Conservation (phyloP, 35 echinoderm and acorn worm genomes). For the Chiridota heheva region DNA sequence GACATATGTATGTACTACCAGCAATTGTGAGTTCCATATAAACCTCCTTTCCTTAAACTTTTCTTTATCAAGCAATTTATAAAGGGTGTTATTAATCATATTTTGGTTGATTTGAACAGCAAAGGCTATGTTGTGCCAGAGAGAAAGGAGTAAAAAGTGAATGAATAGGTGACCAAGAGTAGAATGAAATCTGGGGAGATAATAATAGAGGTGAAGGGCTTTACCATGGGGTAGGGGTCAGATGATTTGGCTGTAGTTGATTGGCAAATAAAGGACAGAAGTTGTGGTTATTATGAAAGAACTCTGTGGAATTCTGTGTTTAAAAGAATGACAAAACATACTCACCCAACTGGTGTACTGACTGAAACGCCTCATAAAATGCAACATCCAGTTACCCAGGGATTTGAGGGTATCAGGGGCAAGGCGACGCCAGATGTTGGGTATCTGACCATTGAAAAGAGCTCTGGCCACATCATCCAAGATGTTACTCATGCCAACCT, state of each 20-base stretch:
- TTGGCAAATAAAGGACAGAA: not conserved
- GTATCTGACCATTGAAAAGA: constrained; percentile 95
- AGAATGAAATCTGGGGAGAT: not conserved
- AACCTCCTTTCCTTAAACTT: no score
- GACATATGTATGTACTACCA: no score
- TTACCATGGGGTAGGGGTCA: no score
- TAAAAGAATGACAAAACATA: not conserved
- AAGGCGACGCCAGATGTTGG: constrained; percentile 78
- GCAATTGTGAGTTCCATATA: no score
- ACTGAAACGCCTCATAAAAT: constrained; percentile 77
- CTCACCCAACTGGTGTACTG: constrained; percentile 93
- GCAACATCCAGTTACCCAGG: constrained; percentile 97
- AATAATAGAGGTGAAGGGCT: not conserved
- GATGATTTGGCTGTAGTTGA: not conserved
- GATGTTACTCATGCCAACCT: constrained; percentile 95
- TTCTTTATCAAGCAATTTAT: no score
- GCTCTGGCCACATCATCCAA: constrained; percentile 84
- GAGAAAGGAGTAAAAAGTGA: no score
- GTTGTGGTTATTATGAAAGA: not conserved
- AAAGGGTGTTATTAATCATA: no score
- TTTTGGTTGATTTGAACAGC: no score
- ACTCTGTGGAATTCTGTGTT: not conserved
- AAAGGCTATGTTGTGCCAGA: no score
- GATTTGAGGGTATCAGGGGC: constrained; percentile 93
- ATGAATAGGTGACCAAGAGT: no score